A percentile compares a stretch with the other conserved stretches of the same genome.
These are phyloP conservation scores for Oreochromis mossambicus DNA, from an alignment of 2,797 vertebrate species.

Conservation along the genomic window DNA sequence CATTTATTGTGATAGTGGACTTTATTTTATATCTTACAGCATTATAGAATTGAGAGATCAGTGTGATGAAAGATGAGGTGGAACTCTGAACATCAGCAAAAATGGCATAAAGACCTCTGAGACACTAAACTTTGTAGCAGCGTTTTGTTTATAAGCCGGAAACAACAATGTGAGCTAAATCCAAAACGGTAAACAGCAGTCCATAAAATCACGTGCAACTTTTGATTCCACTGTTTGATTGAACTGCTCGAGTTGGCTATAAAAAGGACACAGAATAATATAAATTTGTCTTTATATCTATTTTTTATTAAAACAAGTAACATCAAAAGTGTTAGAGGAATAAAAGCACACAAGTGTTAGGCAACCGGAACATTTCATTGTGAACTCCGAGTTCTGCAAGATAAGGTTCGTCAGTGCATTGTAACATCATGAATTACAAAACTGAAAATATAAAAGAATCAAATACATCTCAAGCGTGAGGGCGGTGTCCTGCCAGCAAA, in stretches of 20 bases:
- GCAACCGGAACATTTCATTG: constrained; percentile 56
- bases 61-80: background rate
- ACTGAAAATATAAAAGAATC: constrained; percentile 51
- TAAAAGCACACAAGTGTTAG: constrained; percentile 56
- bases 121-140: background rate
- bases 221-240: constrained; percentile 2
- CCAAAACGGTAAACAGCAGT: background rate
- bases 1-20: constrained; percentile 13
- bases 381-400: constrained; percentile 52
- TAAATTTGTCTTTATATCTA: background rate
- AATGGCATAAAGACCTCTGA: background rate
- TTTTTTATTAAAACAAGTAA: constrained; percentile 59
- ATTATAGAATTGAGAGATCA: constrained; percentile 2
- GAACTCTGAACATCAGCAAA: background rate
- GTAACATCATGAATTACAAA: constrained; percentile 50
- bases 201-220: background rate
- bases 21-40: constrained; percentile 33
- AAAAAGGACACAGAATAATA: constrained; percentile 31
- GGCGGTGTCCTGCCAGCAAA: constrained; percentile 1
- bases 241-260: constrained; percentile 1
- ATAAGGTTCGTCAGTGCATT: constrained; percentile 41
- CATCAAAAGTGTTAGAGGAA: constrained; percentile 61
- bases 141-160: background rate
- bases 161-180: background rate
- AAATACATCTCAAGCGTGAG: constrained; percentile 32